Base-by-base conservation (phyloP, 2,797 vertebrate species). In the Manis pentadactyla region DNA sequence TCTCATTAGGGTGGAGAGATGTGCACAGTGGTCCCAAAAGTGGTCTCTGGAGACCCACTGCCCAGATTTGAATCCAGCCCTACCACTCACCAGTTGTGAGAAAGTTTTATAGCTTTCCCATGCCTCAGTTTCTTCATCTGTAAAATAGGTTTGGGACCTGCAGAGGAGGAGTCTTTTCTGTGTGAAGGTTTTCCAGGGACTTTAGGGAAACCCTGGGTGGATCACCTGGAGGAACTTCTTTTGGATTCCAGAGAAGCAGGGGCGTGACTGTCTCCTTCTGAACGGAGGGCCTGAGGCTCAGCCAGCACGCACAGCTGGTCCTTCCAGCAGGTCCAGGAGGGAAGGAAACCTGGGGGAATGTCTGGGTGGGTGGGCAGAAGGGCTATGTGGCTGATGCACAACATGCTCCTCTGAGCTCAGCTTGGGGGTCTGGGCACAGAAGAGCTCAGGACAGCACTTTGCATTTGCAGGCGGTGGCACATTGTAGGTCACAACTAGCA, bases 91-190 rank as follows among this genome's bases (percentile, higher is more conserved):
- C 19, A 39, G 68, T 3, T 53, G 19, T 23, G 39, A 86, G 51
- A 21, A 75, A 75, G 42, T 6, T 86, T 55, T 34, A 2, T n/a
- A 51, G 51, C 19, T 31, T 57, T n/a, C 10, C 42, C 9, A 1
- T 3, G 66, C 37, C 93, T 92, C 73, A 39, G 87, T 83, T 14
- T 90, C 17, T 39, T 84, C 68, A 23, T n/a, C 68, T 93, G 31
- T 91, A 68, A 96, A 88, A 46, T 53, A 42, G 49, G 59, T 7
- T 49, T 77, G 37, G 37, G 42, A 46, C 42, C 42, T 46, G 8
- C 42, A 46, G 42, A 46, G 42, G 42, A 11, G 42, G 42, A 46
- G 8, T 46, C 42, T 46, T 83, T 34, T 31, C 63, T 57, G 5
- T 1, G 17, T 1, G 23, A 10, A 21, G 27, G 64, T 23, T 68